These are phyloP conservation scores for Sminthurinus signatus DNA, from an alignment of 1,140 invertebrate species.

Conservation along the genomic window DNA sequence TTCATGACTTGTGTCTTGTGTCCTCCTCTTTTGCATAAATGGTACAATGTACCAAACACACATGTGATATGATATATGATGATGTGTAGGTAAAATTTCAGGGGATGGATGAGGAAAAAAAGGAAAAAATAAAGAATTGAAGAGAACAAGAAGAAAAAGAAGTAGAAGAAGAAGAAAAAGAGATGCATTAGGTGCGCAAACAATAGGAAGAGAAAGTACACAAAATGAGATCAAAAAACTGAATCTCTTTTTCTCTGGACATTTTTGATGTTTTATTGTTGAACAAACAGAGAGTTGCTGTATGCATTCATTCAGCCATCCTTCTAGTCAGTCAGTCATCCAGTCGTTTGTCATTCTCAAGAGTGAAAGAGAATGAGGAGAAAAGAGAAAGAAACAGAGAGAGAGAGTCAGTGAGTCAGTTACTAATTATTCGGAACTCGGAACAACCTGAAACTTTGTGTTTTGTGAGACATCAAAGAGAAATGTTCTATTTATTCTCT, in stretches of 20 bases:
- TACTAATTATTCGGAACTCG: conserved; percentile 39
- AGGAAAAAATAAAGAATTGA: too few species aligned
- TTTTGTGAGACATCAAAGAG: conserved; percentile 34
- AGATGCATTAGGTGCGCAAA: conserved; percentile 28
- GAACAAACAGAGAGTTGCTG: conserved; percentile 21
- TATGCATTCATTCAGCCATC: conserved; percentile 23
- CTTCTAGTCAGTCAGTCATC: conserved; percentile 26
- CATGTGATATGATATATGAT: background rate
- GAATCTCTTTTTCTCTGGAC: conserved; percentile 30
- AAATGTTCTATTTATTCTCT: conserved; percentile 38
- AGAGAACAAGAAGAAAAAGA: background rate
- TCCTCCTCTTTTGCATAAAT: background rate
- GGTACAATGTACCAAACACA: background rate
- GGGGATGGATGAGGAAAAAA: too few species aligned
- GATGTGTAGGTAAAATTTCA: too few species aligned
- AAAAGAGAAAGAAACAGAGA: too few species aligned
- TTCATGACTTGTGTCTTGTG: background rate
- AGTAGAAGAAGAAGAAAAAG: background rate
- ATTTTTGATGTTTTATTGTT: conserved; percentile 38
- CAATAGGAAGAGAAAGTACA: conserved; percentile 33
- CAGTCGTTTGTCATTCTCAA: too few species aligned
- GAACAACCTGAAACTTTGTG: conserved; percentile 37
- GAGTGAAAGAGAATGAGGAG: too few species aligned
- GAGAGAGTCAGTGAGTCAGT: conserved; percentile 29
- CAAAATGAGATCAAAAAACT: conserved; percentile 33